Base-by-base conservation (phyloP, 2,113 vertebrate species). In the Mesembrinibis cayennensis region DNA sequence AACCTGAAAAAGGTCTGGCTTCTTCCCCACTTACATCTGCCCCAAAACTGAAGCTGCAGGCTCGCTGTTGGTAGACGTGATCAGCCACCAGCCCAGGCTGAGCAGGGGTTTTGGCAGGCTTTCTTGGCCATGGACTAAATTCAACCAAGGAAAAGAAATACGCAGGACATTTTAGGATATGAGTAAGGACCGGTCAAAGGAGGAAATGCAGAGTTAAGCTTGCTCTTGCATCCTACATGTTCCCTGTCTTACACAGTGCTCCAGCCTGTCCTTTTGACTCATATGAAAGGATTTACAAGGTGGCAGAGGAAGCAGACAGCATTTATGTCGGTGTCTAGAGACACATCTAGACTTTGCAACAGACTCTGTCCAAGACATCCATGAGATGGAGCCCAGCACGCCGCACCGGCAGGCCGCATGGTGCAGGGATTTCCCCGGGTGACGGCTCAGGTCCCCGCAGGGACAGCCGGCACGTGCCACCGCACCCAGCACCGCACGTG, bases 321-420 rank as follows among this genome's bases (percentile, higher is more conserved):
- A 7, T 47, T 93, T 26, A 9, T 15, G 11, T 25, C 2, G 5
- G 10, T 29, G 40, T 12, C 86, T 55, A 34, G 29, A 56, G 53
- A 29, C 6, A 25, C 0, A 3, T 5, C 52, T 38, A 17, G 40
- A 14, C 32, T 65, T 56, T 38, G 27, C 16, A 16, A 21, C 6
- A 81, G 82, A 5, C 16, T 36, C 19, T 1, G 4, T 13, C 22
- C 40, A 65, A 50, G 53, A 16, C n/a, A 12, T 8, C 25, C 1
- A 1, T 7, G 55, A 30, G 19, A 5, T 3, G n/a, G 18, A 70
- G 45, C 10, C 38, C 34, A 38, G 34, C 30, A 16, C 1, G 0
- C 44, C 0, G 8, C 36, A 32, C 8, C 1, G 2, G 40, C 45
- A 53, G 49, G 53, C n/a, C 9, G 34, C 30, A 14, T 1, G 3